phyloP scores from a whole-genome alignment of 1,140 invertebrate species.

The Drosophila persimilis region DNA sequence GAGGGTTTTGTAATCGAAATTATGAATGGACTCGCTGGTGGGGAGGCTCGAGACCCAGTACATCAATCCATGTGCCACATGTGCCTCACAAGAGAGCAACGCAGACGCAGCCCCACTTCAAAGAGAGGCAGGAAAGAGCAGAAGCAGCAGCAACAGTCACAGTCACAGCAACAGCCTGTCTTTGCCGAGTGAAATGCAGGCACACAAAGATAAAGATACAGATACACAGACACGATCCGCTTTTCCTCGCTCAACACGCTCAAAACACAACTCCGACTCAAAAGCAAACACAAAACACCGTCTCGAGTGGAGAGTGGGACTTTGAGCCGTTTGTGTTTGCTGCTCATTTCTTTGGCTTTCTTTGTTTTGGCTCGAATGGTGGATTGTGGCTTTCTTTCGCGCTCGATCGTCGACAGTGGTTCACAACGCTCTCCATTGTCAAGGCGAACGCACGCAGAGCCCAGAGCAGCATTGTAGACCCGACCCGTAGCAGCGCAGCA shows the following conservation, averaged over 20 bases:
- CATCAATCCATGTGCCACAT: constrained; percentile 24
- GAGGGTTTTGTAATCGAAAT: constrained; percentile 75
- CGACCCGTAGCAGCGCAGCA: constrained; percentile 17
- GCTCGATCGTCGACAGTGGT: constrained; percentile 49
- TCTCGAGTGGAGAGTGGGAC: constrained; percentile 12
- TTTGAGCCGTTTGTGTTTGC: constrained; percentile 65
- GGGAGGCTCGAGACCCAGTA: constrained; percentile 1
- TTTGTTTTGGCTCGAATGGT: constrained; percentile 65
- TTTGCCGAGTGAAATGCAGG: constrained; percentile 27
- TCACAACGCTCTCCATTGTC: constrained; percentile 82
- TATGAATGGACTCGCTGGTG: constrained; percentile 60
- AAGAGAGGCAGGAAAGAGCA: constrained; percentile 37
- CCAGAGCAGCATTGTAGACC: constrained; percentile 32
- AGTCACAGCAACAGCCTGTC: constrained; percentile 16
- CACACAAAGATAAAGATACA: constrained; percentile 26
- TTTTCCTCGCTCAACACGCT: constrained; percentile 30
- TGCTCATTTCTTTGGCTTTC: constrained; percentile 78
- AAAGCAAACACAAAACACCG: constrained; percentile 14
- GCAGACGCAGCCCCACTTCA: not conserved
- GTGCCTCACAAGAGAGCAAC: constrained; percentile 27
- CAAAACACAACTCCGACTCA: constrained; percentile 45
- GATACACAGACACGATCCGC: constrained; percentile 16
- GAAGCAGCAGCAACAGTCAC: constrained; percentile 7
- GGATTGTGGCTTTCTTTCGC: constrained; percentile 62
- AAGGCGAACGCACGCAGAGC: constrained; percentile 77